A percentile compares a stretch with the other conserved stretches of the same genome.
Conservation (phyloP, 2,113 vertebrate species). For the Mandrillus leucophaeus region DNA sequence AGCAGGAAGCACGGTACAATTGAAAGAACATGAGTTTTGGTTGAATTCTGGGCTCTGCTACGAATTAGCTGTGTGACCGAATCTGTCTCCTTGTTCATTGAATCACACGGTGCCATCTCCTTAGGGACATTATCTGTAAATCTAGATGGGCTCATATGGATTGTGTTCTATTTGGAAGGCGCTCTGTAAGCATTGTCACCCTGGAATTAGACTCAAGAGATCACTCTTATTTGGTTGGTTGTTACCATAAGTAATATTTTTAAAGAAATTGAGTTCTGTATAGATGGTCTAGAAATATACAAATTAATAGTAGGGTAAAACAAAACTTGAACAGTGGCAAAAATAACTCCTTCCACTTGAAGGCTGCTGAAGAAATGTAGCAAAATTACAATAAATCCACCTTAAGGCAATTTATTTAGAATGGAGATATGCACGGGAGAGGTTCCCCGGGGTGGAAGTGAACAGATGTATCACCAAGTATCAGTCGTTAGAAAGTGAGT, state of each 20-base stretch:
- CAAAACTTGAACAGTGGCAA: background rate
- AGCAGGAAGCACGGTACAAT: background rate
- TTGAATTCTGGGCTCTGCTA: background rate
- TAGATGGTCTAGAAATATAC: background rate
- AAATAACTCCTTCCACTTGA: background rate
- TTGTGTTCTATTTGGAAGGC: background rate
- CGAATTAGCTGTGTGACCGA: background rate
- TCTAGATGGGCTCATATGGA: background rate
- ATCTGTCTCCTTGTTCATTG: background rate
- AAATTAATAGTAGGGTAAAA: background rate
- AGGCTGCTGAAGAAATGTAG: background rate
- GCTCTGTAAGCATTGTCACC: background rate
- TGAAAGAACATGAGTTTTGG: background rate
- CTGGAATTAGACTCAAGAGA: background rate
- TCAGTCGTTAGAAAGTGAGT: conserved; percentile 2
- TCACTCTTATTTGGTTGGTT: background rate
- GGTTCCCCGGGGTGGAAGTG: background rate
- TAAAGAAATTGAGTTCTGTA: background rate
- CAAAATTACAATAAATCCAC: background rate
- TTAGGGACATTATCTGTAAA: background rate
- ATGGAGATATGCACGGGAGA: background rate
- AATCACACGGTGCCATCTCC: background rate
- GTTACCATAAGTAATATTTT: background rate
- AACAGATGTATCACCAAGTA: background rate
- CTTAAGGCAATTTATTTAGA: conserved; percentile 1